These are phyloP conservation scores for Morbakka virulenta DNA, from an alignment of 30 jellyfish, hydroid and myxozoan genomes.

Conservation along the genomic window DNA sequence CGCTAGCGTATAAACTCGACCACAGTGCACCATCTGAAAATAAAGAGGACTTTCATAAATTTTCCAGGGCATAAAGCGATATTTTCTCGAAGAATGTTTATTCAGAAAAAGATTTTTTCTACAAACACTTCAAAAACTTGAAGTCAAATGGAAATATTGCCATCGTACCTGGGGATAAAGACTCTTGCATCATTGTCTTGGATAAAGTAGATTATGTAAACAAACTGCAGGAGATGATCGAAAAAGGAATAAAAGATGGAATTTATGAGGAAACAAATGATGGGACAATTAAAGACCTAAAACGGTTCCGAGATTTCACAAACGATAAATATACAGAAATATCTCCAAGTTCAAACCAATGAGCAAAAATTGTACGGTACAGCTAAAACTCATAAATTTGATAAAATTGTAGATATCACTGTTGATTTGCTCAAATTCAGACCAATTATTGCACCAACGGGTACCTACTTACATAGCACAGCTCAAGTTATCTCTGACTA, in stretches of 20 bases:
- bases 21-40: too few species aligned
- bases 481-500: constrained; percentile 36
- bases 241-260: constrained; percentile 16
- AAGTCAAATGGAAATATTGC: constrained; percentile 8
- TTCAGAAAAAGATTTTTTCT: constrained; percentile 13
- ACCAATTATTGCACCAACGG: constrained; percentile 36
- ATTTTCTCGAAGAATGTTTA: constrained; percentile 28
- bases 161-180: constrained; percentile 39
- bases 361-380: constrained; percentile 11
- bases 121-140: neutral
- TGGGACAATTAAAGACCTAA: neutral
- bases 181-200: constrained; percentile 28
- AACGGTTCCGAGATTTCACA: constrained; percentile 10
- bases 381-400: constrained; percentile 38
- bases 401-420: neutral
- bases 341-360: too few species aligned
- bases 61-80: constrained; percentile 32
- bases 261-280: constrained; percentile 20
- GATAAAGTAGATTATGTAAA: constrained; percentile 11
- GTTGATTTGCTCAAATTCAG: constrained; percentile 23
- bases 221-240: constrained; percentile 39
- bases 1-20: too few species aligned
- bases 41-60: too few species aligned
- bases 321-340: neutral
- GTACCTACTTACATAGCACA: constrained; percentile 4